Percentiles rank a stretch among this genome's conserved stretches.
Evolutionary conservation across 2,797 vertebrate species (phyloP).

Genomic region (Coreius guichenoti): DNA sequence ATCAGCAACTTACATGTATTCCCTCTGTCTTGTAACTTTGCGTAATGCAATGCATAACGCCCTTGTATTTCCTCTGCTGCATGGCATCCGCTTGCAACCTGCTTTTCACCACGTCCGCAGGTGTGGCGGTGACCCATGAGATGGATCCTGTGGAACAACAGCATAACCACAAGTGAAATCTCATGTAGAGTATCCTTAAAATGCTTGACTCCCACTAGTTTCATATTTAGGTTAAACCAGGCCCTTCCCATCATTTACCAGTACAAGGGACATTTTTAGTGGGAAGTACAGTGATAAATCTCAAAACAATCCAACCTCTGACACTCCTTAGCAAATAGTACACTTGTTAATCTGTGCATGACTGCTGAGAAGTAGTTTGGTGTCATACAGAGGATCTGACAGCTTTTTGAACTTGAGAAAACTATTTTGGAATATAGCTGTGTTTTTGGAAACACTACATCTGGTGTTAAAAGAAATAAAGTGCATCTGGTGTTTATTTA

Average conservation of each 20-base stretch:
- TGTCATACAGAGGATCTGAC: background rate
- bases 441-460: slow-evolving; percentile 4
- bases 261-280: no score
- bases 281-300: background rate
- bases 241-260: background rate
- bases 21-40: slow-evolving; percentile 93
- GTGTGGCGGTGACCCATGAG: slow-evolving; percentile 94
- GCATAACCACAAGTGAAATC: background rate
- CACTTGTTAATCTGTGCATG: background rate
- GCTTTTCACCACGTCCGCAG: slow-evolving; percentile 95
- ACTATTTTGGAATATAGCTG: background rate
- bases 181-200: background rate
- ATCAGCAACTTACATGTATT: slow-evolving; percentile 82
- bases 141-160: slow-evolving; percentile 83
- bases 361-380: background rate
- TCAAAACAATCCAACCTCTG: background rate
- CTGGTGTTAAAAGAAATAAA: background rate
- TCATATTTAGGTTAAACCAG: background rate
- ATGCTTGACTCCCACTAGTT: background rate
- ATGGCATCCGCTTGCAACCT: slow-evolving; percentile 93
- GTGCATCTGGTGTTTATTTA: slow-evolving; percentile 9
- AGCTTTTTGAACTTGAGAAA: slow-evolving; percentile 9
- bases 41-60: slow-evolving; percentile 88
- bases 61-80: slow-evolving; percentile 87
- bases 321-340: background rate